phyloP scores from a whole-genome alignment of 2,797 vertebrate genomes.

The Gambelia wislizenii region DNA sequence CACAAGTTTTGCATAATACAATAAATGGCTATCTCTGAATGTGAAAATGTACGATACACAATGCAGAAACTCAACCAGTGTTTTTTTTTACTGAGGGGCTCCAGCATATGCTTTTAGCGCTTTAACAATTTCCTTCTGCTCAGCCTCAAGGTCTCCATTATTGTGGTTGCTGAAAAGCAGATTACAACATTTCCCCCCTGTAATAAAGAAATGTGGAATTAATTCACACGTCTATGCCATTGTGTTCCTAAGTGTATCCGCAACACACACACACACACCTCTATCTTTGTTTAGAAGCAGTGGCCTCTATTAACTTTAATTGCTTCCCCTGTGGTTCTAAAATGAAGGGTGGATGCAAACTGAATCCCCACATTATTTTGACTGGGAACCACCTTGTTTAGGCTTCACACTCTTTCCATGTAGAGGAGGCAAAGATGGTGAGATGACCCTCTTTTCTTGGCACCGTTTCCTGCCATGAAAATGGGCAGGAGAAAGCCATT shows the following conservation, averaged over 20 bases:
- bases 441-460: conserved; percentile 35
- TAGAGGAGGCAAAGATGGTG: conserved; percentile 18
- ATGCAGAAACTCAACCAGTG: no score
- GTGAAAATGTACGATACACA: no score
- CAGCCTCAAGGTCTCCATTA: background rate
- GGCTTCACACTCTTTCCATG: conserved; percentile 39
- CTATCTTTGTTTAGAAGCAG: background rate
- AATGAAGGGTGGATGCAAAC: conserved; percentile 35
- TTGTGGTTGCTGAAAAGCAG: background rate
- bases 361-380: conserved; percentile 1
- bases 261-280: no score
- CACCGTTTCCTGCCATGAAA: conserved; percentile 31
- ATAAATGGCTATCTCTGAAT: no score
- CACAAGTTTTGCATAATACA: no score
- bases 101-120: background rate
- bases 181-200: background rate
- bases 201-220: background rate
- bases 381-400: conserved; percentile 28
- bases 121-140: background rate
- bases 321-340: conserved; percentile 26
- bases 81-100: no score
- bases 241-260: background rate
- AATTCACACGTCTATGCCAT: background rate
- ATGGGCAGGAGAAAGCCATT: conserved; percentile 51
- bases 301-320: background rate